These are phyloP conservation scores for Euleptes europaea DNA, from an alignment of 2,113 vertebrate genomes.

Conservation along the genomic window DNA sequence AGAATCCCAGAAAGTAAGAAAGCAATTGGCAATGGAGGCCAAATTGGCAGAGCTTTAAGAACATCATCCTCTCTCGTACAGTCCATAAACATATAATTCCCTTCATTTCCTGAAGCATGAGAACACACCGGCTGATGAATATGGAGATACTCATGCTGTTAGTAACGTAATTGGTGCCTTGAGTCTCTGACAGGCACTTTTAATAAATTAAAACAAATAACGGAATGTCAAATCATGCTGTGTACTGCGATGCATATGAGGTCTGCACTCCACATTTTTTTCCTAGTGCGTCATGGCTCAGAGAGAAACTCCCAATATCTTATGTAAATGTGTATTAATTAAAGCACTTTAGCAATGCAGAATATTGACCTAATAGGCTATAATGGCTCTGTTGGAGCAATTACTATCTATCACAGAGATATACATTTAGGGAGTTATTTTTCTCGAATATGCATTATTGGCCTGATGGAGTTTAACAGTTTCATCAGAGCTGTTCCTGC, in stretches of 20 bases:
- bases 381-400: conserved; percentile 62
- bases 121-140: neutral
- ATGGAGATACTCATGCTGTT: neutral
- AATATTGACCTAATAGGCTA: conserved; percentile 57
- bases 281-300: neutral
- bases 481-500: conserved; percentile 35
- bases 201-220: conserved; percentile 10
- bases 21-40: neutral
- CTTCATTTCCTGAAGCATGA: neutral
- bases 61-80: fast-evolving
- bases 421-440: conserved; percentile 10
- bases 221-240: neutral
- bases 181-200: neutral
- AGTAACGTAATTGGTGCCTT: neutral
- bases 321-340: conserved; percentile 72
- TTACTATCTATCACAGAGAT: conserved; percentile 57
- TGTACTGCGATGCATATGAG: neutral
- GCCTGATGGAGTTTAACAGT: neutral
- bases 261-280: conserved; percentile 9
- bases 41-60: neutral
- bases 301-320: conserved; percentile 52
- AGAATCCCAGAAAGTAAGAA: neutral
- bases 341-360: conserved; percentile 64
- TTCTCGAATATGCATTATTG: conserved; percentile 27
- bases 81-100: neutral